Evolutionary conservation across 2,888 invertebrate species (phyloP).

Genomic region (Hetaerina titia): DNA sequence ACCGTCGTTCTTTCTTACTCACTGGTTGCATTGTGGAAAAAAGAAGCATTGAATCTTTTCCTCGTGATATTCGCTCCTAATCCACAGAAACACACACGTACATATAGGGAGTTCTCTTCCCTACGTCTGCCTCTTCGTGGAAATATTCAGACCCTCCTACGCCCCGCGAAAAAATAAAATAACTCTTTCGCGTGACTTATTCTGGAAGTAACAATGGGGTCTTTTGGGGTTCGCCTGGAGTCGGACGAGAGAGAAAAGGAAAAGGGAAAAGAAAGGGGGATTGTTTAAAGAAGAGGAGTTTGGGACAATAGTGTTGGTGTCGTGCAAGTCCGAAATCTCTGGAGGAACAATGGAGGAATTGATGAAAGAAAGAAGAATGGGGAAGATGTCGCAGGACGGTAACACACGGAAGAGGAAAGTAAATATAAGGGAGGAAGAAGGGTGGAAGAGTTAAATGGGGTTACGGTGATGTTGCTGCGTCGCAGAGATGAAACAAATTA

Average conservation of each 20-base stretch:
- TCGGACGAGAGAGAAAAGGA: conserved; percentile 33
- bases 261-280: not conserved
- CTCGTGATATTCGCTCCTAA: conserved; percentile 18
- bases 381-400: not conserved
- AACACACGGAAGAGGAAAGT: not conserved
- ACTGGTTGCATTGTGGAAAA: not conserved
- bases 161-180: not conserved
- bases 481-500: not conserved
- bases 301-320: conserved; percentile 4
- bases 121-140: not conserved
- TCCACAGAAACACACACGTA: not conserved
- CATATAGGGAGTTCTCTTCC: not conserved
- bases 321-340: conserved; percentile 16
- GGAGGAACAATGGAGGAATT: conserved; percentile 12
- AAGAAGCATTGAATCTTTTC: not conserved
- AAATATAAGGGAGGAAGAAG: not conserved
- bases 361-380: conserved; percentile 17
- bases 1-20: not conserved
- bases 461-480: not conserved
- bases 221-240: conserved; percentile 48
- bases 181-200: conserved; percentile 53
- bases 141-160: not conserved
- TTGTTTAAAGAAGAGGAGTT: conserved; percentile 25
- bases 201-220: conserved; percentile 45
- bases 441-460: not conserved